Percentiles rank a stretch among this genome's conserved stretches.
Conservation (phyloP, 23 tunicate species). For the Pegea sp. region DNA sequence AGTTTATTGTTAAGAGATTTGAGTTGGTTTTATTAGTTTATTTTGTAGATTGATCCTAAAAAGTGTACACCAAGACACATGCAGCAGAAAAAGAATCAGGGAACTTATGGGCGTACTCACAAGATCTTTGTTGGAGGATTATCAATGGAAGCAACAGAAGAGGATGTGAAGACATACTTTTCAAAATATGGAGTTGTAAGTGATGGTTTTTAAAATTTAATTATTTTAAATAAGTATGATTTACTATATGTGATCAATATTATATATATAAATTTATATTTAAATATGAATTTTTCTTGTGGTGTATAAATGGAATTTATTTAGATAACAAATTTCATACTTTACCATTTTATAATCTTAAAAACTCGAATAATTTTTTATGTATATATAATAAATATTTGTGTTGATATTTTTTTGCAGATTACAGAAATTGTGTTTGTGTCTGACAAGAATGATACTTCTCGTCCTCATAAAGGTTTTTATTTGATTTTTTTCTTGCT, state of each 20-base stretch:
- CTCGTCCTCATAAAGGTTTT: conserved; percentile 55
- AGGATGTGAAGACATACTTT: conserved; percentile 52
- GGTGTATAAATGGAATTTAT: too few species aligned
- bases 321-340: too few species aligned
- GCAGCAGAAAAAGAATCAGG: conserved; percentile 45
- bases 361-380: background rate
- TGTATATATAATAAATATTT: background rate
- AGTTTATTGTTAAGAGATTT: conserved; percentile 3
- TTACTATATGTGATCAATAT: too few species aligned
- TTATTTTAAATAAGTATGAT: too few species aligned
- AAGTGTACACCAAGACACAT: conserved; percentile 60
- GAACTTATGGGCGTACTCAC: conserved; percentile 10
- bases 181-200: conserved; percentile 21
- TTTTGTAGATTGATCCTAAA: conserved; percentile 64
- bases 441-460: conserved; percentile 35
- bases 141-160: conserved; percentile 51
- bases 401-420: conserved; percentile 1
- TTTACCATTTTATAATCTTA: background rate
- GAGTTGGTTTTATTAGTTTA: background rate
- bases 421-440: conserved; percentile 67
- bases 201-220: too few species aligned
- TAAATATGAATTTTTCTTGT: too few species aligned
- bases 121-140: conserved; percentile 84
- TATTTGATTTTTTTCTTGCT: too few species aligned
- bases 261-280: too few species aligned